A percentile compares a stretch with the other conserved stretches of the same genome.
Conservation (phyloP, 2,888 invertebrate species). For the Tupiocoris notatus region DNA sequence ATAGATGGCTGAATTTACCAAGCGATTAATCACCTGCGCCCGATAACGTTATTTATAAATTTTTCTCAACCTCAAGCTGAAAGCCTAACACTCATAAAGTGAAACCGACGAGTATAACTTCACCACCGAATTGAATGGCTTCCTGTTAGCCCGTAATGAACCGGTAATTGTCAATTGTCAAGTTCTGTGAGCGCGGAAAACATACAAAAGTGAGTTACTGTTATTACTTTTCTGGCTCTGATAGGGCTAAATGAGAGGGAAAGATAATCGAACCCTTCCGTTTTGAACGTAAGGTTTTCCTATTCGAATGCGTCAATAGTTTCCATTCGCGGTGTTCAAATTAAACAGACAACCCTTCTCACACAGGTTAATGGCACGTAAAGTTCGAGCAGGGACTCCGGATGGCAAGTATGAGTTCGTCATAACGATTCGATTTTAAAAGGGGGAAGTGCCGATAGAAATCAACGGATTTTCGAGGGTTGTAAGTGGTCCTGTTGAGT, state of each 20-base stretch:
- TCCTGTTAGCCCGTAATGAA: not conserved
- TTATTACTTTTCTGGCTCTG: not conserved
- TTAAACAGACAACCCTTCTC: not conserved
- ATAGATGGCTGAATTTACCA: too few relatives aligned
- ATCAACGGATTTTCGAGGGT: not conserved
- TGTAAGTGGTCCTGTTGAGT: not conserved
- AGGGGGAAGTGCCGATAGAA: not conserved
- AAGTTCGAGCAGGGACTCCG: not conserved
- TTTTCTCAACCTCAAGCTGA: too few relatives aligned
- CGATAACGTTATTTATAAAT: too few relatives aligned
- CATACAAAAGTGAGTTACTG: too few relatives aligned
- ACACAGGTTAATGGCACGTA: not conserved
- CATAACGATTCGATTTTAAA: not conserved
- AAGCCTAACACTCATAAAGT: too few relatives aligned
- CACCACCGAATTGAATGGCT: not conserved
- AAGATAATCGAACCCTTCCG: not conserved
- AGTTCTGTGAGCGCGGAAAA: not conserved
- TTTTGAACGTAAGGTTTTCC: not conserved
- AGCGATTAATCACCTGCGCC: too few relatives aligned
- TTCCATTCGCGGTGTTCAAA: not conserved
- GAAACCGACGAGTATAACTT: too few relatives aligned
- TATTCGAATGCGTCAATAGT: not conserved
- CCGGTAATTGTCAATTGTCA: not conserved
- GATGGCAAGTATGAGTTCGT: not conserved
- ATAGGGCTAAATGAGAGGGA: not conserved